A percentile compares a stretch with the other conserved stretches of the same genome.
These are phyloP conservation scores for Rhabdornis inornatus DNA, from an alignment of 2,113 vertebrate genomes.

Conservation along the genomic window DNA sequence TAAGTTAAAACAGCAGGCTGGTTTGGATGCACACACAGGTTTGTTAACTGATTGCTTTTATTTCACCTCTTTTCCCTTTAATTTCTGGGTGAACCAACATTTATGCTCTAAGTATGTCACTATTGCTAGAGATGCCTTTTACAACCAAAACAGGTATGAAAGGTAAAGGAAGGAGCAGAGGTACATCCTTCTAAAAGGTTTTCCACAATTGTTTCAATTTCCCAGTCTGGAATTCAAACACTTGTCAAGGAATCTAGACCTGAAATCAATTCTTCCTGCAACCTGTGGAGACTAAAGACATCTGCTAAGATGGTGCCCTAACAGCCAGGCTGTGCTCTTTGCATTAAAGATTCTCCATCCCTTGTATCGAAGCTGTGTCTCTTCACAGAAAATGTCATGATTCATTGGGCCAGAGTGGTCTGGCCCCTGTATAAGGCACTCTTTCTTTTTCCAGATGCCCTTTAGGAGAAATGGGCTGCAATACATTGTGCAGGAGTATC, in stretches of 20 bases:
- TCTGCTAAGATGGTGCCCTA: background rate
- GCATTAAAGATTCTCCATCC: background rate
- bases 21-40: background rate
- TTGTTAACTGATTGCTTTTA: background rate
- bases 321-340: background rate
- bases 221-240: background rate
- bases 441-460: background rate
- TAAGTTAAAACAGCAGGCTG: background rate
- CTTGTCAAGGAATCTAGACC: background rate
- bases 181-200: background rate
- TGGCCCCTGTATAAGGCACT: background rate
- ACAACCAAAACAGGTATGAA: background rate
- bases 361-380: background rate
- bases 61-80: background rate
- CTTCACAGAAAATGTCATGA: background rate
- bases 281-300: background rate
- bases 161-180: fast-evolving
- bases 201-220: background rate
- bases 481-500: background rate
- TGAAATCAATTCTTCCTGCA: background rate
- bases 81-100: background rate
- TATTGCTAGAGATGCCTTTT: background rate
- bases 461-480: background rate
- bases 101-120: background rate
- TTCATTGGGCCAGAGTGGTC: background rate